Evolutionary conservation across 2,113 vertebrate species (phyloP).

Genomic region (Corvus cornix): DNA sequence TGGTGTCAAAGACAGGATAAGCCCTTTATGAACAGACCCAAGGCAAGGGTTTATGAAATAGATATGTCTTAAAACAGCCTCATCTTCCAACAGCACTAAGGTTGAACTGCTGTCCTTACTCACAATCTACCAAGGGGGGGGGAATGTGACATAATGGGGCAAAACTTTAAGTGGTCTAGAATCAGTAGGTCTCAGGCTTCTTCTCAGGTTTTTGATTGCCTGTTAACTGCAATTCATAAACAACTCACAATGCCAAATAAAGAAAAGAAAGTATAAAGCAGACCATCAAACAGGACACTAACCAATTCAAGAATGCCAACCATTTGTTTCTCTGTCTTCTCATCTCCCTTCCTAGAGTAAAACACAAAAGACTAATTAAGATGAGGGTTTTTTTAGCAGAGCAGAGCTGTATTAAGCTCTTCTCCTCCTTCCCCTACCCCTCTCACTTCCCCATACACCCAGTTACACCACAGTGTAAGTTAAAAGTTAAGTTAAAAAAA

Average conservation of each 20-base stretch:
- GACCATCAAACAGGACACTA: neutral
- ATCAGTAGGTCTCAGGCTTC: neutral
- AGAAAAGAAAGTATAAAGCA: neutral
- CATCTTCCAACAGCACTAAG: neutral
- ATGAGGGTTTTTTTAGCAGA: neutral
- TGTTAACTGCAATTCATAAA: neutral
- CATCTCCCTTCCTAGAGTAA: constrained; percentile 45
- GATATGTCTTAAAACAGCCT: neutral
- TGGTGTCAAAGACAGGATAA: neutral
- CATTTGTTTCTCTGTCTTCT: neutral
- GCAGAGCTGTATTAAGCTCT: neutral
- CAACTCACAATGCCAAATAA: neutral
- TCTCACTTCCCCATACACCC: neutral
- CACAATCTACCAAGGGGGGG: too few species aligned
- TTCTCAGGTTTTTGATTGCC: neutral
- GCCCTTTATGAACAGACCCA: neutral
- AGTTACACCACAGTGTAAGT: fast-evolving
- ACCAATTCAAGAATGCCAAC: constrained; percentile 67
- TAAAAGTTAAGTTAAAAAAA: neutral
- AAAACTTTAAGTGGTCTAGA: neutral
- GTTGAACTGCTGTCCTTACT: neutral
- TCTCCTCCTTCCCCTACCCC: neutral
- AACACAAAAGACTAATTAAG: neutral
- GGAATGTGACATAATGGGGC: neutral
- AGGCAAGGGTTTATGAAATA: neutral